Conservation (phyloP, 2,888 invertebrate species). For the Leucoma salicis region DNA sequence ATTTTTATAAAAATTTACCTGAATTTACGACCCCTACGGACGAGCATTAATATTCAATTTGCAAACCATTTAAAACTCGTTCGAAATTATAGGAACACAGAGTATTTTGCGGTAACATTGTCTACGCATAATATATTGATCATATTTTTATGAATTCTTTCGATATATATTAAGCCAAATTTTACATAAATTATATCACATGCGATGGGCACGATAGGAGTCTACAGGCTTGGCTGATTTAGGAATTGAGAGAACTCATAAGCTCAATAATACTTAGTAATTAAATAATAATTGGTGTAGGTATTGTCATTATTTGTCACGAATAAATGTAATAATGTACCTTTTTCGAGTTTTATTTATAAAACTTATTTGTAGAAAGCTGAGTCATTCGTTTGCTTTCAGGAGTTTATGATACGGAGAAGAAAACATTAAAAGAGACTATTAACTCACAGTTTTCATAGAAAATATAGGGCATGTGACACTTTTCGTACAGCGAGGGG, state of each 20-base stretch:
- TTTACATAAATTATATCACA: slow-evolving; percentile 46
- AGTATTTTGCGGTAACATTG: slow-evolving; percentile 23
- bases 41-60: not conserved
- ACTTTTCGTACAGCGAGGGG: slow-evolving; percentile 50
- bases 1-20: too few species aligned
- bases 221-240: slow-evolving; percentile 68
- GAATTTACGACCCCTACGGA: too few species aligned
- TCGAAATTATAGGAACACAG: slow-evolving; percentile 27
- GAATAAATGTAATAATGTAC: slow-evolving; percentile 68
- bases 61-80: slow-evolving; percentile 16
- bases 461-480: slow-evolving; percentile 64
- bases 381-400: slow-evolving; percentile 18
- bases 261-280: slow-evolving; percentile 70
- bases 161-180: slow-evolving; percentile 29
- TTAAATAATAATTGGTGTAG: slow-evolving; percentile 54
- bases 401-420: slow-evolving; percentile 27
- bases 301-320: slow-evolving; percentile 74
- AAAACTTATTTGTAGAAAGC: slow-evolving; percentile 9
- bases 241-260: slow-evolving; percentile 78
- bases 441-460: slow-evolving; percentile 61
- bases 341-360: slow-evolving; percentile 36
- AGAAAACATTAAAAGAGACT: slow-evolving; percentile 40
- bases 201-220: slow-evolving; percentile 40
- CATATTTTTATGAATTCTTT: slow-evolving; percentile 18
- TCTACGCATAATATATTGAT: not conserved